phyloP scores from a whole-genome alignment of 2,113 vertebrate genomes.

The Pseudonaja textilis region DNA sequence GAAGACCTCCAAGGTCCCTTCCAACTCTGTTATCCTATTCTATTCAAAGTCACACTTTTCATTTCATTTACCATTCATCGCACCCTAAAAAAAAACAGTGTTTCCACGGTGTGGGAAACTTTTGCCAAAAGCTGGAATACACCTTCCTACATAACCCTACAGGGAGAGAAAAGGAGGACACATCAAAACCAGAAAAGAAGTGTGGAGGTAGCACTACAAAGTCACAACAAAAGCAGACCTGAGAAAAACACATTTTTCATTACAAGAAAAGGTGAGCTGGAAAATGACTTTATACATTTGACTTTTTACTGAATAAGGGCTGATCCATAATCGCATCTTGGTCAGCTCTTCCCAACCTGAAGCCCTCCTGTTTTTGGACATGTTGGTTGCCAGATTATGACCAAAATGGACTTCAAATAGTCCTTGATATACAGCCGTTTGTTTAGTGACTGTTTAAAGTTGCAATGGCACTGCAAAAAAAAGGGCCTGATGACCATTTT shows the following conservation, averaged over 20 bases:
- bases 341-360: background rate
- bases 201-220: background rate
- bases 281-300: background rate
- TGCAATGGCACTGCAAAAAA: no score
- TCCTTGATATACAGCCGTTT: no score
- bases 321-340: background rate
- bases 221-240: background rate
- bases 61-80: background rate
- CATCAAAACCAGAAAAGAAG: background rate
- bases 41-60: background rate
- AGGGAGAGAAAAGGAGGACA: background rate
- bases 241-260: background rate
- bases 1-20: background rate
- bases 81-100: background rate
- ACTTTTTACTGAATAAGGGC: background rate
- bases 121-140: constrained; percentile 18
- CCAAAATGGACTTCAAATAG: no score
- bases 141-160: background rate
- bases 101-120: background rate
- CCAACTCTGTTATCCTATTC: no score
- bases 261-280: background rate
- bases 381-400: background rate
- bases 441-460: no score
- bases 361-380: background rate
- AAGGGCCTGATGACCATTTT: no score